phyloP scores from a whole-genome alignment of 2,797 vertebrate species.

The Tapirus indicus region DNA sequence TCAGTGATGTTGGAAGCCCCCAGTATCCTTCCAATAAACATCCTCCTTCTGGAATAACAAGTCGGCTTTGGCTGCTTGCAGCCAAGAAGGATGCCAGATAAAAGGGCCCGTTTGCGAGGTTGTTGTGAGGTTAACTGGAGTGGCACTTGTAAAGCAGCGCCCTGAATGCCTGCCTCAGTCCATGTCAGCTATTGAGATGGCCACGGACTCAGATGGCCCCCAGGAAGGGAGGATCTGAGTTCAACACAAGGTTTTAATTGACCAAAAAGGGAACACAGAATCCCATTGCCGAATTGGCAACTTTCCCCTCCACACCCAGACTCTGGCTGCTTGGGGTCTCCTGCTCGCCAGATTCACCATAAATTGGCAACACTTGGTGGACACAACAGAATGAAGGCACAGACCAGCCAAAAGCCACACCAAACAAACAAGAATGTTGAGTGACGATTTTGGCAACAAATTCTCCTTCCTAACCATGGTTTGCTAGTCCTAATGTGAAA shows the following conservation, averaged over 20 bases:
- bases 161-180: background rate
- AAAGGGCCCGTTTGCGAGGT: constrained; percentile 18
- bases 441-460: background rate
- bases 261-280: background rate
- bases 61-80: background rate
- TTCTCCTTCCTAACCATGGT: background rate
- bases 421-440: background rate
- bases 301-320: background rate
- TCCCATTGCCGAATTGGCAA: background rate
- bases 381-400: background rate
- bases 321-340: background rate
- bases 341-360: background rate
- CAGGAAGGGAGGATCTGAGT: background rate
- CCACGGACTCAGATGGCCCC: background rate
- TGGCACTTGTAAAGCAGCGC: background rate
- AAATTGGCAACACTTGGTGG: background rate
- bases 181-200: background rate
- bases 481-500: background rate
- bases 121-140: background rate
- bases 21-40: background rate
- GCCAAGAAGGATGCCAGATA: constrained; percentile 14
- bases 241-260: constrained; percentile 34
- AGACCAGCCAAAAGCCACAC: background rate
- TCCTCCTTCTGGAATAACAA: background rate
- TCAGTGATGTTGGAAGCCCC: background rate